phyloP scores from a whole-genome alignment of 92 coral and sea anemone species.

The Anthopleura xanthogrammica region DNA sequence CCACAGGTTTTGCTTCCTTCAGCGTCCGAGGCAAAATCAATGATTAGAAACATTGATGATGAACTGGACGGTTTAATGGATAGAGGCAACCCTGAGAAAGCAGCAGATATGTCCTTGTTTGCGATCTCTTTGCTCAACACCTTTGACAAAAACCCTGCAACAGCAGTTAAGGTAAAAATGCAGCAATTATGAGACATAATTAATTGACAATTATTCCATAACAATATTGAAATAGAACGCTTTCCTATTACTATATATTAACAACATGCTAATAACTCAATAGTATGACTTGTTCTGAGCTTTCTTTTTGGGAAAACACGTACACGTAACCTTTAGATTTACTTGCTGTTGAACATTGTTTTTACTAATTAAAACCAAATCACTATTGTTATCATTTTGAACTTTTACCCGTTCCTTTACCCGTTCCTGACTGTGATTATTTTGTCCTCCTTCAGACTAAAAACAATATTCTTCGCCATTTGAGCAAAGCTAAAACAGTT shows the following conservation, averaged over 20 bases:
- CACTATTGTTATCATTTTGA: no score
- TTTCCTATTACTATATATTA: no score
- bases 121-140: slow-evolving; percentile 25
- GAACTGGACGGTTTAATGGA: neutral
- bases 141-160: neutral
- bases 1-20: slow-evolving; percentile 25
- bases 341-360: no score
- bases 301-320: no score
- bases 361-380: no score
- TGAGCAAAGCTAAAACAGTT: slow-evolving; percentile 1
- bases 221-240: no score
- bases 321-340: no score
- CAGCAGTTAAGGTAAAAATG: slow-evolving; percentile 20
- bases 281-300: no score
- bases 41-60: slow-evolving; percentile 1
- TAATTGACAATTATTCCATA: no score
- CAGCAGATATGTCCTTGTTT: slow-evolving; percentile 41
- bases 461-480: slow-evolving; percentile 13
- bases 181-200: neutral
- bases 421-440: neutral
- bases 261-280: no score
- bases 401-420: neutral
- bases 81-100: slow-evolving; percentile 18
- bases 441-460: slow-evolving; percentile 16
- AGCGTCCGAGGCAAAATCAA: slow-evolving; percentile 14